These are phyloP conservation scores for Lobophora halterata DNA, from an alignment of 2,888 invertebrate species.

Conservation along the genomic window DNA sequence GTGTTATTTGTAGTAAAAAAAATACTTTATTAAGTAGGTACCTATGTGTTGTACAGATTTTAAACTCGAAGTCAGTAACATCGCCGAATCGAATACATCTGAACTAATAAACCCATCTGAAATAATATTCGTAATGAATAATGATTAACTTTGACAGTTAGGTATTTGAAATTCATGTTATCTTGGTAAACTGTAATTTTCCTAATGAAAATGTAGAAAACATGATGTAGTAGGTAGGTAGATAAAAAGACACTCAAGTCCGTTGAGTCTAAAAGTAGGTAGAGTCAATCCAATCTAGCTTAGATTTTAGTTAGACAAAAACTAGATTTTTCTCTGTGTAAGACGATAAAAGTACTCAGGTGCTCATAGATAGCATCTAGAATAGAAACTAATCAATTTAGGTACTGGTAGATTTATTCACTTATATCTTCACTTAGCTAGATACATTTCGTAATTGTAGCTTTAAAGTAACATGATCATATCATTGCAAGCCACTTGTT, in stretches of 20 bases:
- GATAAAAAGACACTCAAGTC: too few species aligned
- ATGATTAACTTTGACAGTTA: too few species aligned
- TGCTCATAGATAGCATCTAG: slow-evolving; percentile 19
- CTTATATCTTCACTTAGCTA: slow-evolving; percentile 49
- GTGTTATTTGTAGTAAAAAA: slow-evolving; percentile 1
- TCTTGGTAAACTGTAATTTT: too few species aligned
- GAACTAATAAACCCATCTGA: too few species aligned
- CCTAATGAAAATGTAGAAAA: not conserved
- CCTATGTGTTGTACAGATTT: slow-evolving; percentile 5
- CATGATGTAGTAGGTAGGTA: not conserved
- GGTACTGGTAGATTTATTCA: slow-evolving; percentile 18
- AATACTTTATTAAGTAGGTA: not conserved
- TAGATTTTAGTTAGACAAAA: slow-evolving; percentile 14
- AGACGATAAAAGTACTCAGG: slow-evolving; percentile 22
- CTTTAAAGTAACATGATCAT: slow-evolving; percentile 58
- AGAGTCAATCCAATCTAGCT: not conserved
- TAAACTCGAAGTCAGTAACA: too few species aligned
- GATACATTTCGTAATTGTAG: slow-evolving; percentile 65
- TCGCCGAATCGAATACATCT: too few species aligned
- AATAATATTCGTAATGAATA: too few species aligned
- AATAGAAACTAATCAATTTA: slow-evolving; percentile 12
- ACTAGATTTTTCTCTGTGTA: slow-evolving; percentile 9
- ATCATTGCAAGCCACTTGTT: slow-evolving; percentile 37
- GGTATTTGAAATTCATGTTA: too few species aligned
- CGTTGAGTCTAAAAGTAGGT: too few species aligned